phyloP scores from a whole-genome alignment of 2,888 invertebrate species.

The Chrysodeixis includens region DNA sequence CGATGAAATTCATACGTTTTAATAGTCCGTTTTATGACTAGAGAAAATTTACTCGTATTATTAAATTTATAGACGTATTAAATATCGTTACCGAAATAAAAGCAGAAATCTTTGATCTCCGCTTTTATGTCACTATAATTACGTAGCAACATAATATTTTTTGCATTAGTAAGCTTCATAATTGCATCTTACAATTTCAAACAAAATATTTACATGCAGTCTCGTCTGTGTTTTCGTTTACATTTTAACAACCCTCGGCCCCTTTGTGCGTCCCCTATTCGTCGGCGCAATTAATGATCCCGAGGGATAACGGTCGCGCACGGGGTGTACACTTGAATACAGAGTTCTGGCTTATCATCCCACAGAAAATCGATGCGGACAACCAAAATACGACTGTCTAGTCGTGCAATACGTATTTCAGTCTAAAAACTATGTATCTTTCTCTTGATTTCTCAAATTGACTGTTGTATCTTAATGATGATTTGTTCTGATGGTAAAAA shows the following conservation, averaged over 20 bases:
- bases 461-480: neutral
- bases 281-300: conserved; percentile 5
- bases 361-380: conserved; percentile 3
- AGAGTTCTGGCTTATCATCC: conserved; percentile 2
- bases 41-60: neutral
- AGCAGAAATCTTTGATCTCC: neutral
- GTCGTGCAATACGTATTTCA: too few species aligned
- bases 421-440: neutral
- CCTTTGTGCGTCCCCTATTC: conserved; percentile 1
- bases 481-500: neutral
- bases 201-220: neutral
- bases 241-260: conserved; percentile 1
- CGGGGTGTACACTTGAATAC: conserved; percentile 2
- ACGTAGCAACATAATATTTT: neutral
- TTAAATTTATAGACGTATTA: neutral
- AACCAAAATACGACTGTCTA: neutral
- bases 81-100: neutral
- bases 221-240: conserved; percentile 1
- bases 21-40: conserved; percentile 6
- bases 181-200: neutral
- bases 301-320: neutral
- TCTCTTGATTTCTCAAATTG: neutral
- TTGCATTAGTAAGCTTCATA: neutral
- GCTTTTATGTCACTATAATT: neutral
- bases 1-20: conserved; percentile 8